phyloP scores from a whole-genome alignment of 2,888 invertebrate species.

The Tetragonisca angustula region DNA sequence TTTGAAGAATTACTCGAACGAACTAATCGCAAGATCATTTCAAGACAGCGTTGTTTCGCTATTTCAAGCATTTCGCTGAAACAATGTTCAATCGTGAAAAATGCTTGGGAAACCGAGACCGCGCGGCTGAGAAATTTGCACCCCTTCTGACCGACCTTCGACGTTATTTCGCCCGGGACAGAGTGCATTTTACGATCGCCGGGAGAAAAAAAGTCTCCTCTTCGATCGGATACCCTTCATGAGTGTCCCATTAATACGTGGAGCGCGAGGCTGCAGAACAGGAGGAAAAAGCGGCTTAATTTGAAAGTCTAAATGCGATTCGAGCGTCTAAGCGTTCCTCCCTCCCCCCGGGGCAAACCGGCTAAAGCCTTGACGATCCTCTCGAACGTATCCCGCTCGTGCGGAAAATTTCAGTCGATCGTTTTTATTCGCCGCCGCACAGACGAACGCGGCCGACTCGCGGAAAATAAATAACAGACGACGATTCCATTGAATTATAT shows the following conservation, averaged over 20 bases:
- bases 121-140: not conserved
- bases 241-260: conserved; percentile 47
- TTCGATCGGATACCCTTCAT: conserved; percentile 30
- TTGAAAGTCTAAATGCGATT: conserved; percentile 49
- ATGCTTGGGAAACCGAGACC: not conserved
- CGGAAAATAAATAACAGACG: conserved; percentile 41
- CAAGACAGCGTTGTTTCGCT: too few relatives aligned
- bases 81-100: too few relatives aligned
- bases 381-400: conserved; percentile 18
- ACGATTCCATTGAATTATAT: conserved; percentile 57
- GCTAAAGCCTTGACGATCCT: conserved; percentile 23
- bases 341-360: not conserved
- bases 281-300: conserved; percentile 33
- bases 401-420: conserved; percentile 13
- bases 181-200: conserved; percentile 27
- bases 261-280: not conserved
- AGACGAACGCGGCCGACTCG: not conserved
- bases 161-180: not conserved
- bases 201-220: conserved; percentile 5
- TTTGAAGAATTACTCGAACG: too few relatives aligned
- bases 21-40: too few relatives aligned
- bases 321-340: conserved; percentile 28
- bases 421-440: conserved; percentile 1
- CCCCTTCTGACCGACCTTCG: not conserved
- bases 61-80: too few relatives aligned